A percentile compares a stretch with the other conserved stretches of the same genome.
These are phyloP conservation scores for Phortica magna DNA, from an alignment of 2,888 invertebrate species.

Conservation along the genomic window DNA sequence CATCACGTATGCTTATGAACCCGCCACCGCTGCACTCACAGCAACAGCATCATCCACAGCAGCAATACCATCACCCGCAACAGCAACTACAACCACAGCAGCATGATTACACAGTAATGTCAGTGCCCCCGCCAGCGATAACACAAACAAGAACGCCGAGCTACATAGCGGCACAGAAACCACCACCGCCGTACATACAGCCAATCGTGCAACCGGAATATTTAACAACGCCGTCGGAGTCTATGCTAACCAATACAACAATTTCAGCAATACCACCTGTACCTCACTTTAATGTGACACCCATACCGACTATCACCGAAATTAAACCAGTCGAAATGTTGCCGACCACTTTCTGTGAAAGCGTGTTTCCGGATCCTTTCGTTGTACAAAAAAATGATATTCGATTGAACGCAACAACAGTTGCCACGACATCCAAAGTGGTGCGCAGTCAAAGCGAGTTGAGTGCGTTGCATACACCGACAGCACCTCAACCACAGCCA, in stretches of 20 bases:
- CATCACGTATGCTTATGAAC: neutral
- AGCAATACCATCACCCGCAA: constrained; percentile 36
- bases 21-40: neutral
- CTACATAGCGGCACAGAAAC: neutral
- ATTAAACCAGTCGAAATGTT: constrained; percentile 62
- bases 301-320: constrained; percentile 57
- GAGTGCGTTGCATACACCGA: neutral
- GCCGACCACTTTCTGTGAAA: neutral
- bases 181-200: neutral
- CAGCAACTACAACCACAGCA: constrained; percentile 17
- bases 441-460: no score
- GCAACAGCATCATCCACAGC: neutral
- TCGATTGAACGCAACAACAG: no score
- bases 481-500: neutral
- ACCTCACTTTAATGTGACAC: constrained; percentile 49
- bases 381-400: neutral
- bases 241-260: constrained; percentile 7
- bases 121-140: neutral
- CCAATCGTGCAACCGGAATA: neutral
- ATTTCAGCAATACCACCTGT: constrained; percentile 33
- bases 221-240: constrained; percentile 12
- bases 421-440: no score
- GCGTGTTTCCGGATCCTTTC: no score
- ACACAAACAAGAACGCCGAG: neutral
- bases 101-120: neutral